These are phyloP conservation scores for Trachops cirrhosus DNA, from an alignment of 2,797 vertebrate species.

Conservation along the genomic window DNA sequence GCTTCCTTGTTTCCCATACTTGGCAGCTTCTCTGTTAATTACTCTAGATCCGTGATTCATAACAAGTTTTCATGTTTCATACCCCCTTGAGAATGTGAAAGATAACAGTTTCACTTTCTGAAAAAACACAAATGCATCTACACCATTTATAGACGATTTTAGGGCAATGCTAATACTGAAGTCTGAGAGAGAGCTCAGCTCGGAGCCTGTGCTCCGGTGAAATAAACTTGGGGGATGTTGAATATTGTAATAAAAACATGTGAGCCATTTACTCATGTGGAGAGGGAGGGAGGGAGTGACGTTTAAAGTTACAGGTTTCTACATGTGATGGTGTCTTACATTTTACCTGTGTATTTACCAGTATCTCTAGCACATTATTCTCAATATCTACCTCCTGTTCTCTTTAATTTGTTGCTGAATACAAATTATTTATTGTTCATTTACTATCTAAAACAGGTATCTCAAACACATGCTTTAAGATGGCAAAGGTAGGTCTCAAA, in stretches of 20 bases:
- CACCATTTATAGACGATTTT: background rate
- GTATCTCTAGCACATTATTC: background rate
- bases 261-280: background rate
- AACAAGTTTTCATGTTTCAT: background rate
- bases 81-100: background rate
- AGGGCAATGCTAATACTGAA: background rate
- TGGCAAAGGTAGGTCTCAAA: background rate
- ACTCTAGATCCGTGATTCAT: background rate
- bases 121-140: background rate
- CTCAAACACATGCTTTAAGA: background rate
- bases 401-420: background rate
- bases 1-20: background rate
- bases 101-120: background rate
- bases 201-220: background rate
- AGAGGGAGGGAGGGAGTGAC: background rate
- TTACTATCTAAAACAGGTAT: background rate
- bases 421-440: background rate
- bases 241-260: background rate
- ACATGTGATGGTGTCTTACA: background rate
- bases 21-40: background rate
- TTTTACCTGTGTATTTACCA: background rate
- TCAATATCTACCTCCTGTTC: background rate
- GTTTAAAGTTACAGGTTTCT: background rate
- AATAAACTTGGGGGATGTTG: background rate
- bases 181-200: background rate